These are phyloP conservation scores for Atherinomorus stipes DNA, from an alignment of 2,113 vertebrate species.

Conservation along the genomic window DNA sequence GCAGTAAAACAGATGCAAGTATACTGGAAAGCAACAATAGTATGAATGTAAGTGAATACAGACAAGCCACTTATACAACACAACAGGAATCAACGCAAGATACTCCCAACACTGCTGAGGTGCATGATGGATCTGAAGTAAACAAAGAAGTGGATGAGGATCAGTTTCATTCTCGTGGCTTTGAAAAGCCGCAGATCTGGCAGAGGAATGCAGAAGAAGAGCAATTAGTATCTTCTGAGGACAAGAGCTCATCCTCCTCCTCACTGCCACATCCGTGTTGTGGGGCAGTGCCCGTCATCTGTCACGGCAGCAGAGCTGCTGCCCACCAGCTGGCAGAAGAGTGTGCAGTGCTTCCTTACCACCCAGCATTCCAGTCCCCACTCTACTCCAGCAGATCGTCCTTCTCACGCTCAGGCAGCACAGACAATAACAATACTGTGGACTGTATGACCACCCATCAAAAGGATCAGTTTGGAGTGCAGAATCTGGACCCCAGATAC, in stretches of 20 bases:
- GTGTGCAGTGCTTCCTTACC: not conserved
- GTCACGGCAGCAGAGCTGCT: constrained; percentile 55
- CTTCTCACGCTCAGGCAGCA: not conserved
- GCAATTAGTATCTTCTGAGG: not conserved
- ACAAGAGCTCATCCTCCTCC: constrained; percentile 12
- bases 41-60: constrained; percentile 6
- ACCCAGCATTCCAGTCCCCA: constrained; percentile 13
- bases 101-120: not conserved
- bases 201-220: constrained; percentile 17
- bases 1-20: not conserved
- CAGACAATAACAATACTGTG: constrained; percentile 6
- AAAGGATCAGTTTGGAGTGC: not conserved
- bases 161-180: constrained; percentile 12
- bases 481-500: constrained; percentile 7
- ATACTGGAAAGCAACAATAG: not conserved
- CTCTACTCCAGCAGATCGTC: constrained; percentile 3
- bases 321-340: constrained; percentile 14
- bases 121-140: not conserved
- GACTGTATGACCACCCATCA: not conserved
- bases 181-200: constrained; percentile 5
- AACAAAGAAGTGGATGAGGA: constrained; percentile 18
- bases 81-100: constrained; percentile 8
- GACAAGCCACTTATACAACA: not conserved
- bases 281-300: constrained; percentile 78
- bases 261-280: constrained; percentile 30